Conservation (phyloP, 2,888 invertebrate genomes). For the Leptopterna dolabrata region DNA sequence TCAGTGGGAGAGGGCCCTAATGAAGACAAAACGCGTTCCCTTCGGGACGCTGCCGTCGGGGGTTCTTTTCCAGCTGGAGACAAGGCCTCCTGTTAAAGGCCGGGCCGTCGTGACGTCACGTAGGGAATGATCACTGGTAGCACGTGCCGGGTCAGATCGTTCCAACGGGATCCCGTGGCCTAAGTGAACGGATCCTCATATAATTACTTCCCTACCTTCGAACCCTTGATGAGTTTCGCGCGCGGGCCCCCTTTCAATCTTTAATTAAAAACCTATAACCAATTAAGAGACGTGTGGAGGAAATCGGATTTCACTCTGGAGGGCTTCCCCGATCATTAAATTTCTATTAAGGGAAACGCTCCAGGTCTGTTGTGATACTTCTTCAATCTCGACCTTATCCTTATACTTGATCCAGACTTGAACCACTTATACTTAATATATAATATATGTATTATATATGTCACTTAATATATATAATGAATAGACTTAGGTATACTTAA, state of each 20-base stretch:
- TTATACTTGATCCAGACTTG: no score
- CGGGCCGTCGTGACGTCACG: no score
- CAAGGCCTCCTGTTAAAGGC: no score
- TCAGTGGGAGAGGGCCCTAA: conserved; percentile 6
- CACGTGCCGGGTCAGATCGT: no score
- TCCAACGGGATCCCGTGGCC: no score
- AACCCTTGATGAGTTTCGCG: background rate
- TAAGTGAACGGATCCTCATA: no score
- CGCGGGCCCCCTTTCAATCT: background rate
- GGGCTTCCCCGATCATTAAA: background rate
- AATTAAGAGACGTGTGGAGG: conserved; percentile 16
- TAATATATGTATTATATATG: no score
- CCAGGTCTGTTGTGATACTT: background rate
- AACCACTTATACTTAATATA: no score
- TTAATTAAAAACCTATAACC: conserved; percentile 35
- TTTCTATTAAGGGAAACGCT: background rate
- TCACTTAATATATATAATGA: no score
- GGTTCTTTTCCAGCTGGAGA: background rate
- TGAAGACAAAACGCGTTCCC: conserved; percentile 29
- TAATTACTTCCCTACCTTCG: background rate
- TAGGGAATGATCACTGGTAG: no score
- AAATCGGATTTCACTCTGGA: background rate
- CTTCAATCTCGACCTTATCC: background rate
- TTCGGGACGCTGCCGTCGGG: background rate
- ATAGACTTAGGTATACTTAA: no score